A percentile compares a stretch with the other conserved stretches of the same genome.
phyloP scores from a whole-genome alignment of 2,888 invertebrate genomes.

The Vandiemenella viatica region DNA sequence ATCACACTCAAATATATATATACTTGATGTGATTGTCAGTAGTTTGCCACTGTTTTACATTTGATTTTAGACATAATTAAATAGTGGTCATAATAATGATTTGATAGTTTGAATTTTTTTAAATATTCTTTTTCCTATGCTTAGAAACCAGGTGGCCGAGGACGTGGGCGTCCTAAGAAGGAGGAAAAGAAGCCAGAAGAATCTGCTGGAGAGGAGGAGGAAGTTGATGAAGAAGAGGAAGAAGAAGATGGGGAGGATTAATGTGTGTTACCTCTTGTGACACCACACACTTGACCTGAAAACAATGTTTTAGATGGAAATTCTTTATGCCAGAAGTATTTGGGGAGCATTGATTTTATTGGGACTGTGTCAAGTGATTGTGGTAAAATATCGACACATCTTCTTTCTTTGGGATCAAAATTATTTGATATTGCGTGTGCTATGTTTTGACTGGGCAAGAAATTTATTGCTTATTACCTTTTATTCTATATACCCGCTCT shows the following conservation, averaged over 20 bases:
- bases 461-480: too few relatives aligned
- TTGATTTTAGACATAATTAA: too few relatives aligned
- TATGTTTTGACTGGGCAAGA: not conserved
- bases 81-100: too few relatives aligned
- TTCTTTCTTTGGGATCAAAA: not conserved
- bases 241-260: constrained; percentile 27
- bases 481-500: too few relatives aligned
- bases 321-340: not conserved
- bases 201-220: constrained; percentile 25
- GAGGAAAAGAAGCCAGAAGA: constrained; percentile 28
- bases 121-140: too few relatives aligned
- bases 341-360: not conserved
- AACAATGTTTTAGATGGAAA: not conserved
- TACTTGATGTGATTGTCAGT: too few relatives aligned
- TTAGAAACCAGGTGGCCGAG: constrained; percentile 20
- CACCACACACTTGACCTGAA: too few relatives aligned
- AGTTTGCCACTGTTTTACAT: too few relatives aligned
- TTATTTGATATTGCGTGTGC: not conserved
- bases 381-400: too few relatives aligned
- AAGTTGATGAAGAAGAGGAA: constrained; percentile 29
- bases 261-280: constrained; percentile 4
- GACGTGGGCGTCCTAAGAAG: constrained; percentile 33
- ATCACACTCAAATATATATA: too few relatives aligned
- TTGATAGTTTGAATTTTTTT: too few relatives aligned
- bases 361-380: not conserved